Conservation (phyloP, 2,797 vertebrate species). For the Xiphorhynchus erythropygius region DNA sequence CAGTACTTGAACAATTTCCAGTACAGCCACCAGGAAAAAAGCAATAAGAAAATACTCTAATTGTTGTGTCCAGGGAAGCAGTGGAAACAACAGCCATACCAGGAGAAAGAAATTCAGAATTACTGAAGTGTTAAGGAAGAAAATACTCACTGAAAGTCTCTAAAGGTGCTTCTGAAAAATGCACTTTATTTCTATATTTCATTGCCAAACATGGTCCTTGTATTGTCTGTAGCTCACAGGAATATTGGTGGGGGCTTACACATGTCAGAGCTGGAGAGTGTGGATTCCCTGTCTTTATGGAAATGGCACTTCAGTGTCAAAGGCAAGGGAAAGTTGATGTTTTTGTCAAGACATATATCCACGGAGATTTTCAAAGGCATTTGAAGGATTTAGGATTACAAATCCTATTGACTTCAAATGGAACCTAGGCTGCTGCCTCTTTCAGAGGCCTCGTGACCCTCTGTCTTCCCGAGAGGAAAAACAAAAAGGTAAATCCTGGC, state of each 20-base stretch:
- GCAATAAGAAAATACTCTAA: neutral
- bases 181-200: neutral
- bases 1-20: neutral
- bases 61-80: neutral
- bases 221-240: neutral
- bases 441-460: neutral
- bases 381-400: conserved; percentile 39
- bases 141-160: neutral
- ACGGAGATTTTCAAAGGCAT: neutral
- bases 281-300: neutral
- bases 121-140: neutral
- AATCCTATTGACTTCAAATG: conserved; percentile 30
- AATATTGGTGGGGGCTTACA: neutral
- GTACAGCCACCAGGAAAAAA: neutral
- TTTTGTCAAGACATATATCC: conserved; percentile 11
- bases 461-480: conserved; percentile 5
- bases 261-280: neutral
- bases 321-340: neutral
- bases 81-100: neutral
- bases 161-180: neutral
- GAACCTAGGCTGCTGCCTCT: neutral
- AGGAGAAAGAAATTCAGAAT: neutral
- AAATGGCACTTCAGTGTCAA: neutral
- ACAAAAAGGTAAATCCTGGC: conserved; percentile 5
- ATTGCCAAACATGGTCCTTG: neutral